Percentiles rank a stretch among this genome's conserved stretches.
Evolutionary conservation across 2,888 invertebrate species (phyloP).

Genomic region (Petrophora chlorosata): DNA sequence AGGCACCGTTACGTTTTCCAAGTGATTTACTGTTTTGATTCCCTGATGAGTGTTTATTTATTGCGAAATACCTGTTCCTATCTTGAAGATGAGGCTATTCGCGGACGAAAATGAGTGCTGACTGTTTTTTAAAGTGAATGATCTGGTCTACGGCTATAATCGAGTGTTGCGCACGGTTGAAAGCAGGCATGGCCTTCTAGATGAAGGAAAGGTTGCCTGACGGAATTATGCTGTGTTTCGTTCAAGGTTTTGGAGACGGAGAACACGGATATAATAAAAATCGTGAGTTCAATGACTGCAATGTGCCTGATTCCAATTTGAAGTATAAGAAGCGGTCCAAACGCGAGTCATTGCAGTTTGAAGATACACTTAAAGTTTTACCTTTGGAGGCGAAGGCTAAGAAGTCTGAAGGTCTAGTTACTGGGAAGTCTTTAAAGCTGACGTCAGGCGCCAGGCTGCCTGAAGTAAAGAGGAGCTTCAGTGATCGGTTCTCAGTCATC

Average conservation of each 20-base stretch:
- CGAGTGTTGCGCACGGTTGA: constrained; percentile 32
- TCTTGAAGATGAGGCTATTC: constrained; percentile 35
- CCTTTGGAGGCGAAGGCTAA: constrained; percentile 45
- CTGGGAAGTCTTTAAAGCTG: constrained; percentile 64
- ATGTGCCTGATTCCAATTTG: constrained; percentile 56
- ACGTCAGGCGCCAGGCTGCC: constrained; percentile 62
- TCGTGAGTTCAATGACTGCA: constrained; percentile 50
- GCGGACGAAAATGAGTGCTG: constrained; percentile 37
- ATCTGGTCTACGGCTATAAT: constrained; percentile 31
- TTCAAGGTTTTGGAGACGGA: constrained; percentile 85
- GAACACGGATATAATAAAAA: constrained; percentile 61
- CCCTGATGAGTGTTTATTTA: constrained; percentile 30
- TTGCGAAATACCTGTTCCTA: constrained; percentile 20
- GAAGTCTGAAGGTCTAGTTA: constrained; percentile 50
- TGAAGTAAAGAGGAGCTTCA: constrained; percentile 76
- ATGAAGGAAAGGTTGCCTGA: constrained; percentile 79
- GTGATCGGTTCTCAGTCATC: constrained; percentile 74
- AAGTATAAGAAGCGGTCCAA: constrained; percentile 56
- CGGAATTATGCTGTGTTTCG: constrained; percentile 88
- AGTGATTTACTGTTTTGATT: constrained; percentile 32
- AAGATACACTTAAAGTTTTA: constrained; percentile 39
- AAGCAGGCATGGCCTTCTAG: constrained; percentile 67
- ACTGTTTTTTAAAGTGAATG: constrained; percentile 15
- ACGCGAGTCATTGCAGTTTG: constrained; percentile 50
- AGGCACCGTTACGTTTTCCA: neutral